phyloP scores from a whole-genome alignment of 2,797 vertebrate species.

The Hemibagrus guttatus region DNA sequence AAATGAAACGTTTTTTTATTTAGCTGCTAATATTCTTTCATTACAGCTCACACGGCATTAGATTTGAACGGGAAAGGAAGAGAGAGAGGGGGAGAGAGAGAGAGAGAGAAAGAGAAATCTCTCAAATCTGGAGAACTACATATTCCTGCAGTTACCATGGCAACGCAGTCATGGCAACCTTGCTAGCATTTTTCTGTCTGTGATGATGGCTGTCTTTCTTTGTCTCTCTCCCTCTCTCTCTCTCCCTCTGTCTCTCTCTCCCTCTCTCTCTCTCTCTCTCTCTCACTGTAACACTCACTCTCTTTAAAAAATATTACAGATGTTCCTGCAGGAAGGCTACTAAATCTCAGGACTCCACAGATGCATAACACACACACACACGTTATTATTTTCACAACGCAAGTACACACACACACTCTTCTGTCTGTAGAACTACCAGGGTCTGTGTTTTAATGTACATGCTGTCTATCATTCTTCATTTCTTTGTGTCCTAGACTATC shows the following conservation, averaged over 20 bases:
- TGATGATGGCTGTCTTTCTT: constrained; percentile 51
- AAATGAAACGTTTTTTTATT: constrained; percentile 47
- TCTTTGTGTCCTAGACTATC: neutral
- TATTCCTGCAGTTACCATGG: constrained; percentile 60
- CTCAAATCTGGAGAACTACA: constrained; percentile 54
- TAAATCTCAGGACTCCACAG: neutral
- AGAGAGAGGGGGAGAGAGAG: neutral
- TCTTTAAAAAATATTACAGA: neutral
- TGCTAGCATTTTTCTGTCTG: constrained; percentile 54
- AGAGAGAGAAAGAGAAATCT: constrained; percentile 7
- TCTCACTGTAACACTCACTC: neutral
- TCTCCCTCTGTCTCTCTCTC: constrained; percentile 29
- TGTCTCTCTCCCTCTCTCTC: constrained; percentile 38
- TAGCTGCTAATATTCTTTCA: constrained; percentile 40
- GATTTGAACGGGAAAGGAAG: constrained; percentile 14
- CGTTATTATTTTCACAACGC: too few species aligned
- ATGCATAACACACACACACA: constrained; percentile 4
- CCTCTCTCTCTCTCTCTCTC: neutral
- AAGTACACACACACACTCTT: neutral
- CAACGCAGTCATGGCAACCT: constrained; percentile 58
- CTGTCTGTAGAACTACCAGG: neutral
- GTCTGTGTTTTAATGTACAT: neutral
- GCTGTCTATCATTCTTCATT: neutral
- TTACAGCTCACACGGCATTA: constrained; percentile 31
- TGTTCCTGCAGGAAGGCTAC: constrained; percentile 20